These are phyloP conservation scores for Falco columbarius DNA, from an alignment of 2,797 vertebrate genomes.

Conservation along the genomic window DNA sequence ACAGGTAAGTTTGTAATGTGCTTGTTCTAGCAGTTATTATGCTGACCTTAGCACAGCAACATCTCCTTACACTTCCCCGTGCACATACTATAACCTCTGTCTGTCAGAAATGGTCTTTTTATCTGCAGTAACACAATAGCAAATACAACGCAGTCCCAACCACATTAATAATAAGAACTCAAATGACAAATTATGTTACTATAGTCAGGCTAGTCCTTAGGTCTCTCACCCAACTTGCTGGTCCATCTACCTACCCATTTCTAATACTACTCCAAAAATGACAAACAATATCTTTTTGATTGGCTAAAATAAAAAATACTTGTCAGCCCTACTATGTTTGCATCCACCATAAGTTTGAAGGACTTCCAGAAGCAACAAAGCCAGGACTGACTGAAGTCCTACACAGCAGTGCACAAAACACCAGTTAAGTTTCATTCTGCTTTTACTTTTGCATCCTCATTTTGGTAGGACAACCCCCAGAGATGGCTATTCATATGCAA, in stretches of 20 bases:
- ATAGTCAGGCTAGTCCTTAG: neutral
- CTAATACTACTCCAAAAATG: neutral
- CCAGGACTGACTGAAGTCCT: neutral
- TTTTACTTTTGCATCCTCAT: neutral
- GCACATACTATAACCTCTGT: accelerated
- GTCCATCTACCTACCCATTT: neutral
- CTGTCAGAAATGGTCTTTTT: neutral
- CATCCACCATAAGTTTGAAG: neutral
- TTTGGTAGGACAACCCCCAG: neutral
- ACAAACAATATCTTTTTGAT: neutral
- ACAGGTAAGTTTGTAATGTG: neutral
- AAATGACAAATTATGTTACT: neutral
- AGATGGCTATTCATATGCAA: conserved; percentile 62
- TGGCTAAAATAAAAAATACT: neutral
- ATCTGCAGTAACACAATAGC: neutral
- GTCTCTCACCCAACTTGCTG: neutral
- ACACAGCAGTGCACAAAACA: neutral
- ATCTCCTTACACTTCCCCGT: neutral
- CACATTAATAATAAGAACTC: neutral
- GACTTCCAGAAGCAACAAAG: neutral
- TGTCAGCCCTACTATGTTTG: neutral
- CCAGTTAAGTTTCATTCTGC: neutral
- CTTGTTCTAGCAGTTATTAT: neutral
- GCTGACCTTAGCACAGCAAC: neutral
- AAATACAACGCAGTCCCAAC: neutral